These are phyloP conservation scores for Neomonachus schauinslandi DNA, from an alignment of 2,113 vertebrate genomes.

Conservation along the genomic window DNA sequence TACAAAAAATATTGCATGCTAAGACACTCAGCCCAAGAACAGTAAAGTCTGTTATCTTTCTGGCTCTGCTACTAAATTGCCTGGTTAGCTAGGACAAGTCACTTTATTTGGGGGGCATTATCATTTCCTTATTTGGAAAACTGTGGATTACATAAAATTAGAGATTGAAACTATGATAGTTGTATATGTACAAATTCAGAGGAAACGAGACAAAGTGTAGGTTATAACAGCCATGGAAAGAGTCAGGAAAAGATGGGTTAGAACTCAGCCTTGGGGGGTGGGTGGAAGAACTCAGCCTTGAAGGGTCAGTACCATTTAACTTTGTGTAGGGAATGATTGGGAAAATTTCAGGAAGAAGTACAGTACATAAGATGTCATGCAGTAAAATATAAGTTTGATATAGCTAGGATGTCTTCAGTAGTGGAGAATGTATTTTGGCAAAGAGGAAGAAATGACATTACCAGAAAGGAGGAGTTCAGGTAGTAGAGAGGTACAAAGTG, in stretches of 20 bases:
- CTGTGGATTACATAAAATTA: neutral
- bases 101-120: neutral
- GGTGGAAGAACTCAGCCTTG: neutral
- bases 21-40: neutral
- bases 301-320: neutral
- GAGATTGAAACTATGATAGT: neutral
- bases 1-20: neutral
- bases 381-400: neutral
- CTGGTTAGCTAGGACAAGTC: neutral
- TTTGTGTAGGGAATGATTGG: neutral
- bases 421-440: constrained; percentile 39
- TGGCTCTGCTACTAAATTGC: neutral
- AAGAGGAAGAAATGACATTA: neutral
- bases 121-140: constrained; percentile 34
- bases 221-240: neutral
- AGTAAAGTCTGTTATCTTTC: neutral
- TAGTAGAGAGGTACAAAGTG: neutral
- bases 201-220: neutral
- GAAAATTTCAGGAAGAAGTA: constrained; percentile 19
- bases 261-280: neutral
- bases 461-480: neutral
- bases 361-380: neutral
- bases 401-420: neutral
- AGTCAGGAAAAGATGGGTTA: neutral
- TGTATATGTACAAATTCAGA: neutral